phyloP scores from a whole-genome alignment of 2,888 invertebrate species.

The Lasioglossum zephyrum region DNA sequence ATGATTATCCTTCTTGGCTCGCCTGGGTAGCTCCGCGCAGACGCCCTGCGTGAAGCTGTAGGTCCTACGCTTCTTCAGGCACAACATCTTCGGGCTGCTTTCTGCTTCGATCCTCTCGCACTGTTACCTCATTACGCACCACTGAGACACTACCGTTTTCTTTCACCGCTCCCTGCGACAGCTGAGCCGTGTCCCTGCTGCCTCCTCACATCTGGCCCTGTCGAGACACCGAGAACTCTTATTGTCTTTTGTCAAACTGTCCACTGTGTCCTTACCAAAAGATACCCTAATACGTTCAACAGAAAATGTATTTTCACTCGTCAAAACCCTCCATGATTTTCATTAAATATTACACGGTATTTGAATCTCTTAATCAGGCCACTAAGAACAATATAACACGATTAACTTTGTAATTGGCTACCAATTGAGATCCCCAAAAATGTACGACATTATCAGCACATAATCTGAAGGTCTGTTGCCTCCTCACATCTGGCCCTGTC shows the following conservation, averaged over 20 bases:
- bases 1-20: conserved; percentile 71
- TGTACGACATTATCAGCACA: too few species aligned
- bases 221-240: conserved; percentile 7
- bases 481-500: conserved; percentile 25
- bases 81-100: conserved; percentile 72
- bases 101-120: background rate
- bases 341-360: too few species aligned
- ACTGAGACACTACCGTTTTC: conserved; percentile 11
- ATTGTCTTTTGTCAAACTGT: background rate
- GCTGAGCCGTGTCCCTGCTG: conserved; percentile 13
- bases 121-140: conserved; percentile 43
- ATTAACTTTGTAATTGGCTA: too few species aligned
- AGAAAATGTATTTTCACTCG: background rate
- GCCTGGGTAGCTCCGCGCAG: conserved; percentile 70
- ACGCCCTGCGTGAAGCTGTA: conserved; percentile 80
- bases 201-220: conserved; percentile 25
- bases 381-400: too few species aligned
- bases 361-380: too few species aligned
- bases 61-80: conserved; percentile 79
- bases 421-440: background rate
- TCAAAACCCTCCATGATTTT: background rate
- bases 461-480: background rate
- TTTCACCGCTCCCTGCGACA: conserved; percentile 28
- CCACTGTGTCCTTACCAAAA: background rate
- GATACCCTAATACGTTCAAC: background rate